Conservation (phyloP, 2,797 vertebrate species). For the Myotis vivesi region DNA sequence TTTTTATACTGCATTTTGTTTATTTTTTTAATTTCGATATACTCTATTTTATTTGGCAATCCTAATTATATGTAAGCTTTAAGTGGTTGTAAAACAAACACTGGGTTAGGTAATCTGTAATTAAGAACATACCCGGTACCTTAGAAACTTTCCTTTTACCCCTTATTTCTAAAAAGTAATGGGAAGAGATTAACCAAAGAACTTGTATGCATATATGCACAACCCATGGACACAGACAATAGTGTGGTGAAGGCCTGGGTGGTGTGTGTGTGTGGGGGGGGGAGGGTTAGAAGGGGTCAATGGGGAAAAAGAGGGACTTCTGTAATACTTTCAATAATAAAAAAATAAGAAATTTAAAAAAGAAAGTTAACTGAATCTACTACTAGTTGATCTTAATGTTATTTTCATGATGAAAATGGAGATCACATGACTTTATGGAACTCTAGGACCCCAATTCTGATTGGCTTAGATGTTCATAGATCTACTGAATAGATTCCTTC, state of each 20-base stretch:
- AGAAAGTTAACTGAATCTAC: not conserved
- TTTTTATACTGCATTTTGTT: not conserved
- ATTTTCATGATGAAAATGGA: not conserved
- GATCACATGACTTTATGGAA: not conserved
- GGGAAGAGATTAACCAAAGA: too few relatives aligned
- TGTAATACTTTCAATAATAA: too few relatives aligned
- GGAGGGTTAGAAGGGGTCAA: too few relatives aligned
- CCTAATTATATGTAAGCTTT: not conserved
- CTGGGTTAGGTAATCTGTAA: not conserved
- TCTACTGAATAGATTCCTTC: not conserved
- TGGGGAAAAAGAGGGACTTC: too few relatives aligned
- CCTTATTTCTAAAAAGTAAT: not conserved
- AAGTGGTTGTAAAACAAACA: not conserved
- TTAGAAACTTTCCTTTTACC: not conserved
- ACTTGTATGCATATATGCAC: too few relatives aligned
- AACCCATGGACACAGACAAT: too few relatives aligned
- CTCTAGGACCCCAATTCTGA: not conserved
- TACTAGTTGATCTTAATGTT: not conserved
- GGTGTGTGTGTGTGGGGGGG: too few relatives aligned
- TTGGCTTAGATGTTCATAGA: not conserved
- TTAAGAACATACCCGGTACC: not conserved
- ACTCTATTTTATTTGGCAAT: not conserved
- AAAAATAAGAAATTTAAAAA: not conserved
- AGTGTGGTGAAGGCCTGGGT: too few relatives aligned
- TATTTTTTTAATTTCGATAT: not conserved